Evolutionary conservation across 2,888 invertebrate genomes (phyloP).

Genomic region (Amphipyra berbera): DNA sequence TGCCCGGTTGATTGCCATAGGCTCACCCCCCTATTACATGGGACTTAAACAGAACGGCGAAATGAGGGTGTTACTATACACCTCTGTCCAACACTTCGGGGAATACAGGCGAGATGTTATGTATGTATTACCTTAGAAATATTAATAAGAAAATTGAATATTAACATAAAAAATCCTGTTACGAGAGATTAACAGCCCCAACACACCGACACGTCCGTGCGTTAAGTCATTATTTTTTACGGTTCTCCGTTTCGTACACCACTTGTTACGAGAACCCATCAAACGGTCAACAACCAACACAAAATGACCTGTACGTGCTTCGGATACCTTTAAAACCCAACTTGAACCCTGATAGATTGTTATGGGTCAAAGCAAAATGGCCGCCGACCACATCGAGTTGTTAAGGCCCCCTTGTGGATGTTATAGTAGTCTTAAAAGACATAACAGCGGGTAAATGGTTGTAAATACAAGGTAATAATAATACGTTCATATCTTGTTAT

Average conservation of each 20-base stretch:
- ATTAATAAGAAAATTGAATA: constrained; percentile 3
- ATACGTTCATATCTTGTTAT: constrained; percentile 28
- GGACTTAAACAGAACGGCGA: too few species aligned
- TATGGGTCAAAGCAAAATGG: constrained; percentile 50
- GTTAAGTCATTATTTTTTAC: constrained; percentile 68
- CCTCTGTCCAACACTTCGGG: too few species aligned
- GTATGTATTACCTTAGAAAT: neutral
- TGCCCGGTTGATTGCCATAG: too few species aligned
- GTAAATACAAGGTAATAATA: constrained; percentile 48
- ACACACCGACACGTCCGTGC: constrained; percentile 43
- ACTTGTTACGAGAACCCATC: constrained; percentile 67
- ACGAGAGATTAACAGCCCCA: constrained; percentile 53
- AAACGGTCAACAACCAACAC: constrained; percentile 55
- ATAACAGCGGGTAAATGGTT: constrained; percentile 50
- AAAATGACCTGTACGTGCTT: constrained; percentile 43
- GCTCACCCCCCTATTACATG: too few species aligned
- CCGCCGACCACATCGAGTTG: constrained; percentile 47
- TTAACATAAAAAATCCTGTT: constrained; percentile 20
- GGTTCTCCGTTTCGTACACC: constrained; percentile 54
- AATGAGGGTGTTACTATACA: too few species aligned
- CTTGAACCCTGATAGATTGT: constrained; percentile 17
- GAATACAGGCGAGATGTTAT: too few species aligned
- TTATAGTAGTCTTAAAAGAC: constrained; percentile 57
- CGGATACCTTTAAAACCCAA: constrained; percentile 18
- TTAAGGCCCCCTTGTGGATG: constrained; percentile 51